Conservation (phyloP, 1,140 invertebrate genomes). For the Nixonia krombeini region DNA sequence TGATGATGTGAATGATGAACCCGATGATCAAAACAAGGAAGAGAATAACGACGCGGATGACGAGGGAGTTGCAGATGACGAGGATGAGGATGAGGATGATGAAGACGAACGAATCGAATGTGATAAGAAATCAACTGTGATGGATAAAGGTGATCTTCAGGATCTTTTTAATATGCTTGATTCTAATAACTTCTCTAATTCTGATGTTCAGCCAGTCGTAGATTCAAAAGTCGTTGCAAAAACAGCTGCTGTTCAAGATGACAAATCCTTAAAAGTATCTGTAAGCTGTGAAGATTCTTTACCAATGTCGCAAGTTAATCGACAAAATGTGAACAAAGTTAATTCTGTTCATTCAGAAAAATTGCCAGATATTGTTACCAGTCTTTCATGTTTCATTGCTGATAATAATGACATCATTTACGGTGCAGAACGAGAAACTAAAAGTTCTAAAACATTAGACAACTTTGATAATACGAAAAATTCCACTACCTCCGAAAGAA, state of each 20-base stretch:
- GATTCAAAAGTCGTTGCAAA: constrained; percentile 17
- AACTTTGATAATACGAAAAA: constrained; percentile 6
- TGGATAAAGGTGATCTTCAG: constrained; percentile 54
- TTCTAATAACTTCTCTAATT: constrained; percentile 41
- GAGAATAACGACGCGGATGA: constrained; percentile 47
- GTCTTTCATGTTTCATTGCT: constrained; percentile 34
- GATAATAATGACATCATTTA: constrained; percentile 30
- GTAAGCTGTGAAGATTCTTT: not conserved
- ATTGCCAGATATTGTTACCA: constrained; percentile 33
- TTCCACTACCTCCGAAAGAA: constrained; percentile 5
- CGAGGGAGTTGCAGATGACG: constrained; percentile 35
- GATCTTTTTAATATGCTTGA: constrained; percentile 64
- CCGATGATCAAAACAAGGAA: constrained; percentile 35
- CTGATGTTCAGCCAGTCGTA: constrained; percentile 21
- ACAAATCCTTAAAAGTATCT: constrained; percentile 14
- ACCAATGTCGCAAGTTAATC: not conserved
- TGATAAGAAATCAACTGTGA: constrained; percentile 36
- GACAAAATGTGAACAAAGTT: constrained; percentile 7
- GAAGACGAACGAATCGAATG: constrained; percentile 37
- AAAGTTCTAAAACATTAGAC: no score
- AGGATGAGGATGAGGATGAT: constrained; percentile 41
- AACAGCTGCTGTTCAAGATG: constrained; percentile 8
- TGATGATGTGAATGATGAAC: constrained; percentile 36
- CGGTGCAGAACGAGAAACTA: constrained; percentile 9
- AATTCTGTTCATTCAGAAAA: constrained; percentile 24